Evolutionary conservation across 2,797 vertebrate species (phyloP), one percentile per base, ranked within the genome.

Genomic region (Nasua narica): DNA sequence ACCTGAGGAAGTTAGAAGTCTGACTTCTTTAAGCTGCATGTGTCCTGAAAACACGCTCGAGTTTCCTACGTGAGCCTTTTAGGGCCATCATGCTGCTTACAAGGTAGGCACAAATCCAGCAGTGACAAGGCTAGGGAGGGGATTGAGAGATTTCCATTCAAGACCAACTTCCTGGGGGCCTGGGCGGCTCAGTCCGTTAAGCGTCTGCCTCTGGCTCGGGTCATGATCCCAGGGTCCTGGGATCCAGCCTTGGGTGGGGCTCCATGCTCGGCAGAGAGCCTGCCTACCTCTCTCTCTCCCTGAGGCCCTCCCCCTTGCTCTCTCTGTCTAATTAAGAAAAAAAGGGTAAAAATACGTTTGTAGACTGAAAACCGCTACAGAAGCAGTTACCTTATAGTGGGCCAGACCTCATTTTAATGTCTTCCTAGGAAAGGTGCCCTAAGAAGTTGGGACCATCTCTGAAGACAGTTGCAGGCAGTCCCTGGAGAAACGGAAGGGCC

Each of bases 61-160:
- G 48, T 8, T 72, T 40, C 54, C 67, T 40, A 1, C 46, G 54
- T 23, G 2, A 60, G 46, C 87, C 83, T 46, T 1, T 25, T 12
- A 12, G 35, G 19, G 35, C 46, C 54, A 2, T n/a, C 14, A n/a
- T 5, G 46, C 19, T 11, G 50, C 4, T 11, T 12, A 0, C 67
- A 29, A 37, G 16, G 56, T 12, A 16, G 67, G 29, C 48, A 29
- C 18, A 18, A 18, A 56, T 16, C 37, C n/a, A 14, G 56, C 21
- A 0, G 1, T 3, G 13, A 16, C n/a, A 21, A 76, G 19, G 48
- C 40, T 4, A 25, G n/a, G 13, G 6, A 29, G 12, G 21, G 3
- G 86, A 35, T 3, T 21, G 58, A 37, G 65, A 56, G 69, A 29
- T 25, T 54, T 48, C 7, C 10, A 0, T n/a, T 72, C 37, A 27